Conservation (phyloP, 1,140 invertebrate species). For the Diorhabda carinulata region DNA sequence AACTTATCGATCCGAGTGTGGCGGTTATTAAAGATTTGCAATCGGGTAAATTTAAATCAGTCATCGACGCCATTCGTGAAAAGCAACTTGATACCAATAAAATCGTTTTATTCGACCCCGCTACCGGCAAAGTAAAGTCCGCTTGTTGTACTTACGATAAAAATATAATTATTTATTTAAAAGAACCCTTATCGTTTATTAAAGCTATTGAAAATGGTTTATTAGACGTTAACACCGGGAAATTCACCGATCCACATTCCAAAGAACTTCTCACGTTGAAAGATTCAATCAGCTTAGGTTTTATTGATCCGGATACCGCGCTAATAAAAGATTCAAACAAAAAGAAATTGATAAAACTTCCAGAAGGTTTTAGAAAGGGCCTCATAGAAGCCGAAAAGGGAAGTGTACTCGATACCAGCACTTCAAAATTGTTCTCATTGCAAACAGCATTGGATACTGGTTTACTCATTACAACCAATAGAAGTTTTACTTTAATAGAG, state of each 20-base stretch:
- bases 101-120: constrained; percentile 63
- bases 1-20: constrained; percentile 71
- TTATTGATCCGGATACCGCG: constrained; percentile 83
- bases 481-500: constrained; percentile 75
- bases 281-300: constrained; percentile 76
- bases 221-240: constrained; percentile 68
- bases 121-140: constrained; percentile 60
- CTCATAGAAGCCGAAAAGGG: constrained; percentile 83
- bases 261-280: constrained; percentile 71
- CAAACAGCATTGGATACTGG: constrained; percentile 70
- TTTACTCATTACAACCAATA: constrained; percentile 69
- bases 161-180: constrained; percentile 64
- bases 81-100: constrained; percentile 64
- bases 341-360: constrained; percentile 74
- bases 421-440: constrained; percentile 73
- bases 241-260: constrained; percentile 69
- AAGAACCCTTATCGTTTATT: constrained; percentile 71
- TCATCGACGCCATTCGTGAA: constrained; percentile 67
- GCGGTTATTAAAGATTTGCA: constrained; percentile 75
- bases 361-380: constrained; percentile 80
- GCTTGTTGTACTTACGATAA: constrained; percentile 72
- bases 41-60: constrained; percentile 67
- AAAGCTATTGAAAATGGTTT: constrained; percentile 68
- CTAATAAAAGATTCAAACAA: constrained; percentile 83
- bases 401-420: constrained; percentile 75